These are phyloP conservation scores for Oryzias sinensis DNA, from an alignment of 2,797 vertebrate species.

Conservation along the genomic window DNA sequence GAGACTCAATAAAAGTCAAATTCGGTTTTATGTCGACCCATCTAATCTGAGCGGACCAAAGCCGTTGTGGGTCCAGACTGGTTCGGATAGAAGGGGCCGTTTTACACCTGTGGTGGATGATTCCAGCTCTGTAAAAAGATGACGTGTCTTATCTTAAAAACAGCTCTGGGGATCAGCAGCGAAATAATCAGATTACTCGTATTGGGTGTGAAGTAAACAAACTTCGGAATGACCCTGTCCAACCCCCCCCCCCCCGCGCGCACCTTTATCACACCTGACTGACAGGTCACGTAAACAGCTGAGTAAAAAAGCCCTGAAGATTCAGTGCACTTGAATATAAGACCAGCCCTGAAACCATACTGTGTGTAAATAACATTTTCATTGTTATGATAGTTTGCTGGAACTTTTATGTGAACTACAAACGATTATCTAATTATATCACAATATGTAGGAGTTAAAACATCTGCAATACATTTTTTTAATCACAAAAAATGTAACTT, in stretches of 20 bases:
- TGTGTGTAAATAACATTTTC: too few relatives aligned
- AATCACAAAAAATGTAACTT: too few relatives aligned
- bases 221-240: background rate
- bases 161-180: conserved; percentile 20
- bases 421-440: too few relatives aligned
- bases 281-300: too few relatives aligned
- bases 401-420: too few relatives aligned
- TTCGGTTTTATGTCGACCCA: background rate
- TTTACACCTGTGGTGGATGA: background rate
- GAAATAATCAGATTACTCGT: conserved; percentile 45
- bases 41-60: background rate
- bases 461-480: too few relatives aligned
- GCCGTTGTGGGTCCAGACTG: background rate
- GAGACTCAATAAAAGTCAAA: background rate
- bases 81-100: background rate
- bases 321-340: too few relatives aligned
- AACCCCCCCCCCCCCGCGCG: background rate
- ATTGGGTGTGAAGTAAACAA: conserved; percentile 13
- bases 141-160: conserved; percentile 58
- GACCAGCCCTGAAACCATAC: too few relatives aligned
- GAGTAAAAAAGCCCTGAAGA: too few relatives aligned
- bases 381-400: too few relatives aligned
- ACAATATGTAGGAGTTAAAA: too few relatives aligned
- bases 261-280: too few relatives aligned
- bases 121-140: conserved; percentile 14